Evolutionary conservation across 2,888 invertebrate species (phyloP).

Genomic region (Phragmatobia fuliginosa): DNA sequence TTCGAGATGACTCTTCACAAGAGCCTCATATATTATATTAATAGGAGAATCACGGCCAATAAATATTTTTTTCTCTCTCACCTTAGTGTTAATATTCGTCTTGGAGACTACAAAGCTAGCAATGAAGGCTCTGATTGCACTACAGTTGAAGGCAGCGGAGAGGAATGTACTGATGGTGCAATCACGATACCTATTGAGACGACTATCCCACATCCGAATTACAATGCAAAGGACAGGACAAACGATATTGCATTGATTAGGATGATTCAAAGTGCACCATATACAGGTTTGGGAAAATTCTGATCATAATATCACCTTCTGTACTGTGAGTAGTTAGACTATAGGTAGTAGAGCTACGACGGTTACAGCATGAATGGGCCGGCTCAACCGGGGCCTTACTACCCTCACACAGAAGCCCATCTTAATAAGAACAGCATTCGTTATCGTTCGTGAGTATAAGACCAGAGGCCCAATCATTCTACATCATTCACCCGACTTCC

Average conservation of each 20-base stretch:
- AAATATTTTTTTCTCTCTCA: not conserved
- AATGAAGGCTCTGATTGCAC: not conserved
- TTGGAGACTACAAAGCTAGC: conserved; percentile 8
- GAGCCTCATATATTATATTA: too few species aligned
- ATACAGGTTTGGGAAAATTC: not conserved
- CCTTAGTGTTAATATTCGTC: conserved; percentile 10
- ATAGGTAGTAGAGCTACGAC: too few species aligned
- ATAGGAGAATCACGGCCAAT: too few species aligned
- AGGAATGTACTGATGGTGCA: not conserved
- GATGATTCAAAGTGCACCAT: not conserved
- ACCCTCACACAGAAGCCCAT: too few species aligned
- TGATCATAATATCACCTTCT: not conserved
- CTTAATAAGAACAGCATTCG: too few species aligned
- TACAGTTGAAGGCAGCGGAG: not conserved
- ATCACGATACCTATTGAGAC: conserved; percentile 4
- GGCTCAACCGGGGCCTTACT: too few species aligned
- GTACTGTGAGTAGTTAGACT: too few species aligned
- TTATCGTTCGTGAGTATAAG: too few species aligned
- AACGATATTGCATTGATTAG: conserved; percentile 7
- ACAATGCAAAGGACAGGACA: not conserved
- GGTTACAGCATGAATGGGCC: too few species aligned
- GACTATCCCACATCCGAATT: conserved; percentile 1
- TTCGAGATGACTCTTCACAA: too few species aligned
- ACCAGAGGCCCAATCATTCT: too few species aligned
- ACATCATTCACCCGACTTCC: too few species aligned